Conservation (phyloP, 2,113 vertebrate species). For the Mesembrinibis cayennensis region DNA sequence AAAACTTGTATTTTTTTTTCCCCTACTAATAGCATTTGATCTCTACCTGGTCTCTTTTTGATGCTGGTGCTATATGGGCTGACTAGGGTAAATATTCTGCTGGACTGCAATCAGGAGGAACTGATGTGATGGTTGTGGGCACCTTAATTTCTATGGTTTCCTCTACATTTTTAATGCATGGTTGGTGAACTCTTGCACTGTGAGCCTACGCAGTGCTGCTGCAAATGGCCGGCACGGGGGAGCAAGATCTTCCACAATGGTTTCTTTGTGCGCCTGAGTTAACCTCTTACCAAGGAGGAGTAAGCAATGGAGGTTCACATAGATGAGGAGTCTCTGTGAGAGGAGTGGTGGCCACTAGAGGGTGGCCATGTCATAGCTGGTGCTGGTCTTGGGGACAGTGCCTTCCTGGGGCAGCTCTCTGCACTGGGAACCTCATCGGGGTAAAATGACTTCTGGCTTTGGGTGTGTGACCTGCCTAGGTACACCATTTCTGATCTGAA, state of each 20-base stretch:
- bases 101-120: background rate
- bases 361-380: slow-evolving; percentile 10
- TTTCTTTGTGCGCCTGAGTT: background rate
- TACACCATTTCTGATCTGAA: background rate
- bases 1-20: background rate
- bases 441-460: background rate
- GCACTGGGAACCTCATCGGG: fast-evolving
- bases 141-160: background rate
- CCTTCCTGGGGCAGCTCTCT: background rate
- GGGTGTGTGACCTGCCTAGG: background rate
- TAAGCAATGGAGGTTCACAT: fast-evolving
- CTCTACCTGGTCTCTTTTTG: background rate
- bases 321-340: background rate
- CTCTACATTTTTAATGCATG: background rate
- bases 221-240: background rate
- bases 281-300: background rate
- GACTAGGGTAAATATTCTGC: background rate
- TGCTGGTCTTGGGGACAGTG: background rate
- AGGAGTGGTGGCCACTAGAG: slow-evolving; percentile 32
- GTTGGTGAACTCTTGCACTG: background rate
- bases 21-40: background rate
- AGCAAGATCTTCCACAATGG: background rate
- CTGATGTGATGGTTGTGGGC: background rate
- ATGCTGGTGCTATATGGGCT: background rate
- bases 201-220: background rate